phyloP scores from a whole-genome alignment of 2,113 vertebrate species.

The Cyanistes caeruleus region DNA sequence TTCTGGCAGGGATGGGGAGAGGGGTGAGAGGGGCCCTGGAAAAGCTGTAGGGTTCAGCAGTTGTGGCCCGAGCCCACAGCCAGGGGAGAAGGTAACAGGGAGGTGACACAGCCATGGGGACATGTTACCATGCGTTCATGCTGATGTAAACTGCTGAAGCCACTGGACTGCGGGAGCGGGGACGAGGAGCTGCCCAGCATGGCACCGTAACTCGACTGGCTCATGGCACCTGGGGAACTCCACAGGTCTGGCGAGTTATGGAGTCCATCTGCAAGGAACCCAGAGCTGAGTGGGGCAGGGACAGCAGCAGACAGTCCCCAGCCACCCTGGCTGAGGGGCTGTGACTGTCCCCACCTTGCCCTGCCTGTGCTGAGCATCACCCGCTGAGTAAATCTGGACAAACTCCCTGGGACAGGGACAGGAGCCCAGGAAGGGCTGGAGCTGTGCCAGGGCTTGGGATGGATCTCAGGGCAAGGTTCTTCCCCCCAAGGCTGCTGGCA shows the following conservation, averaged over 20 bases:
- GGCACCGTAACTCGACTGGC: slow-evolving; percentile 88
- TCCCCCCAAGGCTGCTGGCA: background rate
- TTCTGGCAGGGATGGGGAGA: slow-evolving; percentile 77
- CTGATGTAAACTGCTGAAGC: slow-evolving; percentile 89
- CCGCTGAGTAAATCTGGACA: rapidly evolving
- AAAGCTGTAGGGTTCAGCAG: background rate
- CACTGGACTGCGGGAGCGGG: slow-evolving; percentile 84
- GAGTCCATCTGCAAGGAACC: slow-evolving; percentile 69
- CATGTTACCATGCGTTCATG: slow-evolving; percentile 91
- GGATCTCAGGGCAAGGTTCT: background rate
- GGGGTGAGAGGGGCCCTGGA: slow-evolving; percentile 13
- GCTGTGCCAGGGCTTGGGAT: background rate
- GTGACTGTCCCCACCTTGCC: rapidly evolving
- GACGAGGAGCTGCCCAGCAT: slow-evolving; percentile 87
- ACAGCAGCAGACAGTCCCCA: rapidly evolving
- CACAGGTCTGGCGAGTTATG: slow-evolving; percentile 85
- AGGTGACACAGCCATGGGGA: background rate
- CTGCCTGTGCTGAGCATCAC: background rate
- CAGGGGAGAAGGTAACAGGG: rapidly evolving
- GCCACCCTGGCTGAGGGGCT: background rate
- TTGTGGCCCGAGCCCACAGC: rapidly evolving
- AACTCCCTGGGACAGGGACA: background rate
- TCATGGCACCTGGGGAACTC: slow-evolving; percentile 84
- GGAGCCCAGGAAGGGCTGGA: background rate
- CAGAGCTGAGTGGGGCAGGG: background rate